These are phyloP conservation scores for Habroteleia sp. DNA, from an alignment of 2,888 invertebrate species.

Conservation along the genomic window DNA sequence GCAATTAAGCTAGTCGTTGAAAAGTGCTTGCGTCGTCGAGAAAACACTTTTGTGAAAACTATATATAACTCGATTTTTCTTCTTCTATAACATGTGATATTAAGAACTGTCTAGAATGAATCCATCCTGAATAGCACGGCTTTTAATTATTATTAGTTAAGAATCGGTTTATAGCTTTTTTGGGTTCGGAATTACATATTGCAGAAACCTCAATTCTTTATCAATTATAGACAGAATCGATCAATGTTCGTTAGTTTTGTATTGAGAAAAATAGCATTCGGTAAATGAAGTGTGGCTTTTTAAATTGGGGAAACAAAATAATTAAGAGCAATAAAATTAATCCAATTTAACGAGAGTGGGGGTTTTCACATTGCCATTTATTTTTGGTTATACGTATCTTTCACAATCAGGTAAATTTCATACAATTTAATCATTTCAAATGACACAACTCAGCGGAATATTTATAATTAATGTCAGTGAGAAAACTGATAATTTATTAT, in stretches of 20 bases:
- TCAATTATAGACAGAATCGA: constrained; percentile 13
- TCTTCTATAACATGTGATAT: neutral
- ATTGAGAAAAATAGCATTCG: constrained; percentile 8
- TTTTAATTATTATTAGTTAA: constrained; percentile 23
- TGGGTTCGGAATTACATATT: constrained; percentile 11
- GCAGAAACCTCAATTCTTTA: constrained; percentile 16
- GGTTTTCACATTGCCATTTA: too few species aligned
- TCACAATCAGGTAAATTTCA: too few species aligned
- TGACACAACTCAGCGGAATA: too few species aligned
- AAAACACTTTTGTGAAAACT: constrained; percentile 6
- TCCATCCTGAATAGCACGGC: constrained; percentile 22
- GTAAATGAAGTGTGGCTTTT: constrained; percentile 3
- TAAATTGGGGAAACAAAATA: neutral
- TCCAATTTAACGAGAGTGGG: too few species aligned
- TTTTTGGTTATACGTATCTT: too few species aligned
- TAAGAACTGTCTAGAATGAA: constrained; percentile 1
- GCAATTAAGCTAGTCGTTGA: constrained; percentile 26
- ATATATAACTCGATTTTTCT: neutral
- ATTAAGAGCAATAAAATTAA: constrained; percentile 10
- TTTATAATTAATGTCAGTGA: too few species aligned
- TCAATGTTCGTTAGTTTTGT: constrained; percentile 24
- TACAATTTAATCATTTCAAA: too few species aligned
- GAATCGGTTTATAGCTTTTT: constrained; percentile 14
- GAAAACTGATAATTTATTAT: too few species aligned
- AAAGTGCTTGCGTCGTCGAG: constrained; percentile 4